Percentiles rank a stretch among this genome's conserved stretches.
Evolutionary conservation across 1,140 invertebrate species (phyloP).

Genomic region (Aphis craccivora): DNA sequence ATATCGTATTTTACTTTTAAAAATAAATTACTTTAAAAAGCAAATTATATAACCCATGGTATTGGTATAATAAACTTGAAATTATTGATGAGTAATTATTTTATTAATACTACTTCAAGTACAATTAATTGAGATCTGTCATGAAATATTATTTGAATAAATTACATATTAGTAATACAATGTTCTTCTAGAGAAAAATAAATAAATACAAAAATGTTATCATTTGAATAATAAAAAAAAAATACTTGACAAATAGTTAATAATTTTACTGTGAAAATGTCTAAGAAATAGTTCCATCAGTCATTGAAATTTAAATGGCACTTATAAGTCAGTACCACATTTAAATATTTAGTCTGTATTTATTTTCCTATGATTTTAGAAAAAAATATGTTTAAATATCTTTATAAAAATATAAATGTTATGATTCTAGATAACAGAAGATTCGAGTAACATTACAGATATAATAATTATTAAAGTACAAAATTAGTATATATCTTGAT

Average conservation of each 20-base stretch:
- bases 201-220: background rate
- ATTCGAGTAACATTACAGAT: background rate
- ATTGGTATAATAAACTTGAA: background rate
- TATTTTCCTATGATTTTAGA: background rate
- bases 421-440: background rate
- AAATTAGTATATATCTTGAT: background rate
- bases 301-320: conserved; percentile 53
- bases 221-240: background rate
- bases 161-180: background rate
- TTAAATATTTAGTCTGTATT: background rate
- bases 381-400: background rate
- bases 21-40: background rate
- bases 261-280: background rate
- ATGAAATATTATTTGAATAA: conserved; percentile 38
- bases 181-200: background rate
- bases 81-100: background rate
- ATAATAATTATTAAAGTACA: background rate
- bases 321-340: conserved; percentile 12
- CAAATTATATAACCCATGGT: background rate
- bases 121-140: conserved; percentile 31
- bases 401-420: conserved; percentile 12
- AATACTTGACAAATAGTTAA: background rate
- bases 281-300: conserved; percentile 24
- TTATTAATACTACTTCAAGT: conserved; percentile 16
- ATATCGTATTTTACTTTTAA: background rate